Evolutionary conservation across 1,140 invertebrate species (phyloP).

Genomic region (Drosophila tsacasi): DNA sequence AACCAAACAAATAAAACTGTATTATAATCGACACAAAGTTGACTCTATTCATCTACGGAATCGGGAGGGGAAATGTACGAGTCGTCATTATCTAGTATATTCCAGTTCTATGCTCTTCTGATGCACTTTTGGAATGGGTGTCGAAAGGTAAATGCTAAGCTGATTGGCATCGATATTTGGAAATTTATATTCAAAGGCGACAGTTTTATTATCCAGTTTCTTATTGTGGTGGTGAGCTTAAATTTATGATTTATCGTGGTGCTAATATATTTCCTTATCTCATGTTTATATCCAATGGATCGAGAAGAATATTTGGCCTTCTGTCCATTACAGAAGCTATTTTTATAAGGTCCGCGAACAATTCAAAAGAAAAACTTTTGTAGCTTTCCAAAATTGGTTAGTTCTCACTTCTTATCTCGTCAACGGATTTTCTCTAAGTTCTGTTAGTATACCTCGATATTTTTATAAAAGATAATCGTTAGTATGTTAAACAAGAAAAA

Average conservation of each 20-base stretch:
- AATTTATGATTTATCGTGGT: too few species aligned
- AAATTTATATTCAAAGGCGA: not conserved
- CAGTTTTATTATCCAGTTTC: not conserved
- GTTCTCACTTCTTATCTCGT: too few species aligned
- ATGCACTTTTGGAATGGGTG: constrained; percentile 13
- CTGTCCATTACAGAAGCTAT: not conserved
- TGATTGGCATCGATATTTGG: not conserved
- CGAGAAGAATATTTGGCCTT: not conserved
- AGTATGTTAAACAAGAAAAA: not conserved
- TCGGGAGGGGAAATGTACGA: too few species aligned
- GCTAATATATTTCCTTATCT: not conserved
- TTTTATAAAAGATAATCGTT: not conserved
- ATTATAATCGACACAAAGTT: constrained; percentile 60
- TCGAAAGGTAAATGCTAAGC: constrained; percentile 3
- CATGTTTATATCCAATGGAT: too few species aligned
- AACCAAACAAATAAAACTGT: constrained; percentile 73
- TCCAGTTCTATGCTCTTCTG: too few species aligned
- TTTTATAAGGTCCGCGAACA: not conserved
- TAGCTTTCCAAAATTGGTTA: not conserved
- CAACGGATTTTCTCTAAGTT: not conserved
- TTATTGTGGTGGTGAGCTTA: not conserved
- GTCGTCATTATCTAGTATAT: too few species aligned
- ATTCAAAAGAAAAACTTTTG: too few species aligned
- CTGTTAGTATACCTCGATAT: not conserved
- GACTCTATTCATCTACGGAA: too few species aligned